Base-by-base conservation (phyloP, 2,797 vertebrate species). In the Poecile montanus region DNA sequence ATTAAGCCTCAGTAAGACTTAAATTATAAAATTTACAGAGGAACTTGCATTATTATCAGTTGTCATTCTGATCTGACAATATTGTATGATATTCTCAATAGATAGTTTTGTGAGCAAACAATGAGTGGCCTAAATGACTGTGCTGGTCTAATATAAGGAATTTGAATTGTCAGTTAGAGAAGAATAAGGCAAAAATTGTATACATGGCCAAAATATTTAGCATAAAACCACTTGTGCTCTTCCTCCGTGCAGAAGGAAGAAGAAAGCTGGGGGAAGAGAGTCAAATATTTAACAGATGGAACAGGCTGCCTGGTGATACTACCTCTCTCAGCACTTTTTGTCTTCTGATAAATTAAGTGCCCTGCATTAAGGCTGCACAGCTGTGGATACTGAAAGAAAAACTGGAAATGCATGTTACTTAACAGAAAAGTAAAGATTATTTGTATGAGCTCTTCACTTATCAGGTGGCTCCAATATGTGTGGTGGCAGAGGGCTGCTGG, bases 61-160 rank as follows among this genome's bases (percentile, higher is more conserved):
- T 96, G 95, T 93, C 85, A 84, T 89, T 93, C 87, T 93, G 62
- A 79, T 95, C 93, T 96, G 85, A 96, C 95, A 97, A 91, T 92
- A 42, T 89, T 1, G 1, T 66, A 86, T 93, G 92, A 63, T 79
- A 80, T 72, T 91, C 82, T 91, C 89, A 88, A 66, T 68, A 81
- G 78, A 84, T 84, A 70, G 60, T 94, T 95, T 54, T 94, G 85
- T 90, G 86, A 93, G 93, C 89, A 96, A 96, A 96, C 93, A 93
- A 72, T 89, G 88, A 96, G 58, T 94, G 92, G 80, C 88, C 91
- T 80, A 92, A 95, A 93, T 89, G 81, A 90, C 68, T 84, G 27
- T 78, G 60, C 91, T 85, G 82, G 74, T 86, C 95, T 96, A 88
- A 94, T 78, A 36, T 32, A 51, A 38, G 34, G 32, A 88, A 91